Percentiles rank a stretch among this genome's conserved stretches.
Evolutionary conservation across 2,888 invertebrate genomes (phyloP).

Genomic region (Aphrophora alni): DNA sequence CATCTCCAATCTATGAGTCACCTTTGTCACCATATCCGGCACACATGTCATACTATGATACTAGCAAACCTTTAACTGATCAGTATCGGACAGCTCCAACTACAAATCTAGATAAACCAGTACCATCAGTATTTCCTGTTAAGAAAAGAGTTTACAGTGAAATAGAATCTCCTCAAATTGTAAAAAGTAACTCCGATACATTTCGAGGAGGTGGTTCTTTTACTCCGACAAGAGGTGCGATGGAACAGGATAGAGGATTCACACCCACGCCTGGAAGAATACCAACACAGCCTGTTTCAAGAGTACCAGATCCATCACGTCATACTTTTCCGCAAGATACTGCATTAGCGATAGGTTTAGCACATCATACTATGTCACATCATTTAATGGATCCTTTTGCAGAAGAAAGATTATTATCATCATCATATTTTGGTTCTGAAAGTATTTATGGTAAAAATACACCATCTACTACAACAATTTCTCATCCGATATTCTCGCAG

Average conservation of each 20-base stretch:
- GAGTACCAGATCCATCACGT: slow-evolving; percentile 42
- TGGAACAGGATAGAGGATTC: slow-evolving; percentile 50
- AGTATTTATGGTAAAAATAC: slow-evolving; percentile 42
- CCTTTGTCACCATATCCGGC: slow-evolving; percentile 63
- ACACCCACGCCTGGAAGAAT: slow-evolving; percentile 51
- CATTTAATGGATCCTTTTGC: slow-evolving; percentile 41
- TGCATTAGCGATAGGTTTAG: slow-evolving; percentile 42
- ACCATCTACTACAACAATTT: slow-evolving; percentile 29
- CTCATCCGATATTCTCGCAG: slow-evolving; percentile 41
- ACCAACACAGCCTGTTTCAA: slow-evolving; percentile 39
- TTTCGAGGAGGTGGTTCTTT: slow-evolving; percentile 46
- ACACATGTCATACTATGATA: slow-evolving; percentile 60
- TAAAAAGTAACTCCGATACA: slow-evolving; percentile 31
- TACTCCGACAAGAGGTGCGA: slow-evolving; percentile 49
- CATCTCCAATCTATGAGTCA: slow-evolving; percentile 29
- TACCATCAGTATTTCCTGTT: slow-evolving; percentile 62
- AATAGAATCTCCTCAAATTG: slow-evolving; percentile 50
- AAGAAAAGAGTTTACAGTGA: slow-evolving; percentile 70
- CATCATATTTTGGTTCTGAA: slow-evolving; percentile 43
- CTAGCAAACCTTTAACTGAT: slow-evolving; percentile 44
- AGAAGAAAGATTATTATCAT: slow-evolving; percentile 43
- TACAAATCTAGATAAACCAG: slow-evolving; percentile 41
- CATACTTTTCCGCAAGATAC: slow-evolving; percentile 43
- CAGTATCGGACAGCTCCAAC: slow-evolving; percentile 56
- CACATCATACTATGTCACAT: slow-evolving; percentile 38